phyloP scores from a whole-genome alignment of 2,113 vertebrate genomes.

The Lophochroa leadbeateri region DNA sequence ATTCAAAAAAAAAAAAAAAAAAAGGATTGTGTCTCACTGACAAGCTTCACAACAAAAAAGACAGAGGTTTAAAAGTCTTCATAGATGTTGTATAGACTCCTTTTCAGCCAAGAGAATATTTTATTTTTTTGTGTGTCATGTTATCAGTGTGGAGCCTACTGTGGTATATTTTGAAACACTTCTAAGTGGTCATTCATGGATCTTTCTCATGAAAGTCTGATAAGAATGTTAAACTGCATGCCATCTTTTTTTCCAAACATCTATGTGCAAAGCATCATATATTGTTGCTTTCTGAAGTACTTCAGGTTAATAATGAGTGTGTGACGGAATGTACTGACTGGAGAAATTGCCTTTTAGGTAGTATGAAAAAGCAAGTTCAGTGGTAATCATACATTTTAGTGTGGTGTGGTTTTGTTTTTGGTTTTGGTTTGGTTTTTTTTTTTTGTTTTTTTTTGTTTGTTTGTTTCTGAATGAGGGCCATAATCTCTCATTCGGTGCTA shows the following conservation, averaged over 20 bases:
- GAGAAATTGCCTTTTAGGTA: not conserved
- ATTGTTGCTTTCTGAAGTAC: not conserved
- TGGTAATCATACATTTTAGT: not conserved
- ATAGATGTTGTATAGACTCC: not conserved
- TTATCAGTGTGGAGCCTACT: not conserved
- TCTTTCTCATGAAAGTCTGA: not conserved
- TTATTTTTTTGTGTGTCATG: not conserved
- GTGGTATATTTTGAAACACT: not conserved
- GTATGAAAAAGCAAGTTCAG: not conserved
- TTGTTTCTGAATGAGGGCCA: not conserved
- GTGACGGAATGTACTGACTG: not conserved
- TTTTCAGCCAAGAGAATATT: not conserved
- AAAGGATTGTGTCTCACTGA: not conserved
- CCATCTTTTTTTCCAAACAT: not conserved
- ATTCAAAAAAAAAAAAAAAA: not conserved
- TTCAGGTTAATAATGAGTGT: not conserved
- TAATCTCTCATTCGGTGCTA: not conserved
- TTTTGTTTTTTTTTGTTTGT: not conserved
- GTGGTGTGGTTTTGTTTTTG: too few relatives aligned
- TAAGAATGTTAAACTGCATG: not conserved
- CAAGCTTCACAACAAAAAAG: not conserved
- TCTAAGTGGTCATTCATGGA: not conserved
- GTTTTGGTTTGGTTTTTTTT: too few relatives aligned
- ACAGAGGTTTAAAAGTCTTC: not conserved
- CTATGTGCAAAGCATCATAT: not conserved